These are phyloP conservation scores for Tenthredo amoena DNA, from an alignment of 2,888 invertebrate species.

Conservation along the genomic window DNA sequence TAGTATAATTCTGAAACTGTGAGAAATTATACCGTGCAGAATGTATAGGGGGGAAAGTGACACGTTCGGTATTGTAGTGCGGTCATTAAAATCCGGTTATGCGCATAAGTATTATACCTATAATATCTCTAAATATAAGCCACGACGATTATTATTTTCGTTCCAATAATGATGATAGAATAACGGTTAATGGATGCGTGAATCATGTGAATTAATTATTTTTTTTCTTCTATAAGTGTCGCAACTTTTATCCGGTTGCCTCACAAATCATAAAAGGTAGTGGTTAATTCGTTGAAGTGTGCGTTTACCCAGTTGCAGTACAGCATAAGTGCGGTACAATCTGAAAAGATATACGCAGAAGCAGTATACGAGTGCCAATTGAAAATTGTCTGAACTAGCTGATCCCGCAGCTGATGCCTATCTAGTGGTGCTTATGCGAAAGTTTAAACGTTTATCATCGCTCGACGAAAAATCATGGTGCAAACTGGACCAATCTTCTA, in stretches of 20 bases:
- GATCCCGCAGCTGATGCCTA: slow-evolving; percentile 9
- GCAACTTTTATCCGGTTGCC: slow-evolving; percentile 42
- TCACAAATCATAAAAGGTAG: slow-evolving; percentile 1
- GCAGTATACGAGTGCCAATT: neutral
- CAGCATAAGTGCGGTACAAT: neutral
- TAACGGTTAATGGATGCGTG: slow-evolving; percentile 26
- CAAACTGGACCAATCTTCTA: slow-evolving; percentile 48
- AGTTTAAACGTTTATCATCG: slow-evolving; percentile 13
- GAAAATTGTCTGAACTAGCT: slow-evolving; percentile 12
- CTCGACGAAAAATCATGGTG: slow-evolving; percentile 43
- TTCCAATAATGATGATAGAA: slow-evolving; percentile 33
- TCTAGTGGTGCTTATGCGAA: neutral
- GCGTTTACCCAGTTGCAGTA: neutral
- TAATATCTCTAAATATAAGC: slow-evolving; percentile 21
- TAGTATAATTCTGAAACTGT: slow-evolving; percentile 9
- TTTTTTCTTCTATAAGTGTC: neutral
- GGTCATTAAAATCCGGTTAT: slow-evolving; percentile 40
- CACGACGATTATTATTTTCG: slow-evolving; percentile 17
- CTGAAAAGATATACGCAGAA: neutral
- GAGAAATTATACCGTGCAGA: neutral
- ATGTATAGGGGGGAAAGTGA: slow-evolving; percentile 26
- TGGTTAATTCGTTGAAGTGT: neutral
- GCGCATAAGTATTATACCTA: neutral
- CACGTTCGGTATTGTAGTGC: slow-evolving; percentile 32
- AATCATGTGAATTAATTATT: slow-evolving; percentile 23